Percentiles rank a stretch among this genome's conserved stretches.
Evolutionary conservation across 2,797 vertebrate genomes (phyloP).

Genomic region (Xyrichtys novacula): DNA sequence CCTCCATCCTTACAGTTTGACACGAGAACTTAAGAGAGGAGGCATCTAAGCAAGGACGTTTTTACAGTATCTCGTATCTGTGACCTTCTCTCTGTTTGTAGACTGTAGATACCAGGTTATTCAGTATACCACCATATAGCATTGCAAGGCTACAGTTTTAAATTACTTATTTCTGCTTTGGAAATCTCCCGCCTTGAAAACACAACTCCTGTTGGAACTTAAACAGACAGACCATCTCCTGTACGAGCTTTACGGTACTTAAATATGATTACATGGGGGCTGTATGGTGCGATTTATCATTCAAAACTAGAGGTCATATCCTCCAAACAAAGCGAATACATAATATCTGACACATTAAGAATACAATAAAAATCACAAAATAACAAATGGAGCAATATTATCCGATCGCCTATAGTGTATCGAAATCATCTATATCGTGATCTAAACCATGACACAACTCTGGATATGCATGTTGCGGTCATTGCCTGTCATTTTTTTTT

Average conservation of each 20-base stretch:
- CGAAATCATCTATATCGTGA: too few relatives aligned
- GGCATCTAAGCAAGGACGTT: background rate
- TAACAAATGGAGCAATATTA: too few relatives aligned
- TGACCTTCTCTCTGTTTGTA: background rate
- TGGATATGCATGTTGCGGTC: too few relatives aligned
- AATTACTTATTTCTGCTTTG: background rate
- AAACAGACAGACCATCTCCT: background rate
- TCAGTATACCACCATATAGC: background rate
- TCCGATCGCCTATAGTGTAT: too few relatives aligned
- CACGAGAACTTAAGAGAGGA: background rate
- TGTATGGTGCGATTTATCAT: background rate
- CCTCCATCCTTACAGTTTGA: slow-evolving; percentile 1
- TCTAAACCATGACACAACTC: too few relatives aligned
- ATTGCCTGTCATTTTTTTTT: too few relatives aligned
- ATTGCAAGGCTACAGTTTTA: background rate
- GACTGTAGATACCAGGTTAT: slow-evolving; percentile 9
- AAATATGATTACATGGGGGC: too few relatives aligned
- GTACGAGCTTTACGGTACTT: background rate
- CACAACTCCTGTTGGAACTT: background rate
- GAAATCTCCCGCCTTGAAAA: background rate
- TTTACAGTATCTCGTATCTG: background rate
- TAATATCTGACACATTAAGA: too few relatives aligned
- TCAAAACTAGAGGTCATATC: background rate
- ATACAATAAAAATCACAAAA: too few relatives aligned
- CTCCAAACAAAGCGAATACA: background rate